Percentiles rank a stretch among this genome's conserved stretches.
phyloP scores from a whole-genome alignment of 2,797 vertebrate genomes.

The Hemitrygon akajei region DNA sequence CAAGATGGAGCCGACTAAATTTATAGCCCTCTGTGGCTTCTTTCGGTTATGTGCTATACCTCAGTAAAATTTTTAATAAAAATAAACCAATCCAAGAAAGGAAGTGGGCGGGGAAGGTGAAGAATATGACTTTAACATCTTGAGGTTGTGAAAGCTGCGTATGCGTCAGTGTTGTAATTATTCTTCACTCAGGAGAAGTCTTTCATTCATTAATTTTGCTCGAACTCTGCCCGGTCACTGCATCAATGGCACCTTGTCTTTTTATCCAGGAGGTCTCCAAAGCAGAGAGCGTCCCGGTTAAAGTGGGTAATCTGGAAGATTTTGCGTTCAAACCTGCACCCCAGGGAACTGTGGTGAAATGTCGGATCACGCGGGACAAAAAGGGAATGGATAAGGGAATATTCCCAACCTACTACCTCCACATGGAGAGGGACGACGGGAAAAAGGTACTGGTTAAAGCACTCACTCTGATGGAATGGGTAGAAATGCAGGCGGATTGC shows the following conservation, averaged over 20 bases:
- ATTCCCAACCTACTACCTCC: slow-evolving; percentile 81
- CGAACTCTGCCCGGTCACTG: background rate
- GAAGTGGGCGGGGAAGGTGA: no score
- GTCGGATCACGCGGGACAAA: slow-evolving; percentile 72
- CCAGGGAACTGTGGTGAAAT: slow-evolving; percentile 63
- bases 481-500: background rate
- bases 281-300: slow-evolving; percentile 47
- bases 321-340: slow-evolving; percentile 67
- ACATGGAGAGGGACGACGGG: slow-evolving; percentile 72
- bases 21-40: no score
- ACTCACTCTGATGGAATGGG: background rate
- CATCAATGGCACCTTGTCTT: background rate
- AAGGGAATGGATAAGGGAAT: slow-evolving; percentile 75
- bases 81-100: no score
- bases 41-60: no score
- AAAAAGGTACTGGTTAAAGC: slow-evolving; percentile 56
- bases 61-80: no score
- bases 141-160: no score
- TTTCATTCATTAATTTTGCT: background rate
- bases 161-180: no score
- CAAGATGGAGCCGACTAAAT: no score
- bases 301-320: slow-evolving; percentile 63
- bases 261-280: background rate
- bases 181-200: no score
- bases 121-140: no score